Base-by-base conservation (phyloP, 2,888 invertebrate species). In the Euspilapteryx auroguttella region DNA sequence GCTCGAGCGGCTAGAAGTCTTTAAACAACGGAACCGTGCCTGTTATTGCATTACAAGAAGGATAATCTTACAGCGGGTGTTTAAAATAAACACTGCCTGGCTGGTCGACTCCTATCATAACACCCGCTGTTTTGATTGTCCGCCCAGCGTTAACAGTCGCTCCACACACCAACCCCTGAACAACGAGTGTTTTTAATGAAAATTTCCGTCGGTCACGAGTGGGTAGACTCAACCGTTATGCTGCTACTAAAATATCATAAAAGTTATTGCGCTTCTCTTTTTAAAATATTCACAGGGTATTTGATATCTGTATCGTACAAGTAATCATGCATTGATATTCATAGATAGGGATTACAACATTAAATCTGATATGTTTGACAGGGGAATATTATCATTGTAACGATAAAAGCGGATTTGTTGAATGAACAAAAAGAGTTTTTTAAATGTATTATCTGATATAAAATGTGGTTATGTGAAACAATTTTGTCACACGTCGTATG, bases 31-130 rank as follows among this genome's bases (percentile, higher is more conserved):
- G 30, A 17, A 30, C 34, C 28, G 17, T 26, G 34, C 42, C 34
- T 44, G 51, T 49, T 49, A 45, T 49, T 49, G 45, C 43, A 45
- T 56, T 61, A 59, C 53, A 52, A 41, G 47, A 49, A 54, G 54
- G 54, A 55, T 57, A 52, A 57, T 64, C 55, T 58, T 47, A 38
- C 47, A 12, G n/a, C 21, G 38, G 44, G 55, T 61, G 59, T 68
- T 65, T 62, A 62, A 63, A 65, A 55, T 63, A 68, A 68, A 73
- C 68, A 68, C 35, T 34, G 42, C 41, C 42, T 39, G 38, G 40
- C 44, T 37, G 40, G 46, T 39, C 49, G 5, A 6, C 17, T 5
- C 17, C 17, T 17, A 17, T 17, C 17, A 17, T 8, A 17, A 17
- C 17, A 17, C 8, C 17, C 5, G 55, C 59, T 71, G 66, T 69